phyloP scores from a whole-genome alignment of 2,113 vertebrate genomes.

The Lanius collurio region DNA sequence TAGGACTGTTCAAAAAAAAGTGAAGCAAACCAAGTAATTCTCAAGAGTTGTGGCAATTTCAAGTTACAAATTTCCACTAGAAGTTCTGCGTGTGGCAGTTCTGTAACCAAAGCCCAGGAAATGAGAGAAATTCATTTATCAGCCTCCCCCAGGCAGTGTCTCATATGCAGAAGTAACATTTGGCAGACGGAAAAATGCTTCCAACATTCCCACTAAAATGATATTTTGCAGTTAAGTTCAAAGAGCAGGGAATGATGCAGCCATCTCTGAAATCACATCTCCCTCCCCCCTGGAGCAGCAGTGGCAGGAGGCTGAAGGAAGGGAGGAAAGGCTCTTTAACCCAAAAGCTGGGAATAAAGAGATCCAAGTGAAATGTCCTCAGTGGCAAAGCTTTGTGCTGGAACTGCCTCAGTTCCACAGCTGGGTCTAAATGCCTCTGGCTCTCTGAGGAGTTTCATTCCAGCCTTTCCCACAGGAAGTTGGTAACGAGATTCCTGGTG shows the following conservation, averaged over 20 bases:
- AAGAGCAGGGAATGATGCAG: neutral
- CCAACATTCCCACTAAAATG: neutral
- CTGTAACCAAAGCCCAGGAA: neutral
- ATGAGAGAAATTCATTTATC: neutral
- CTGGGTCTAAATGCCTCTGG: neutral
- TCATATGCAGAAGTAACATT: neutral
- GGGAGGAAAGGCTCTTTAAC: neutral
- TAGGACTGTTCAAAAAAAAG: neutral
- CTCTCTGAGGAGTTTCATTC: neutral
- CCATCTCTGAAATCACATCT: neutral
- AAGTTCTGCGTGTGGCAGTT: neutral
- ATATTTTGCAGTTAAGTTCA: neutral
- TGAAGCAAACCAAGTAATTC: neutral
- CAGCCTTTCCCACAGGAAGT: neutral
- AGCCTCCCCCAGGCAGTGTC: neutral
- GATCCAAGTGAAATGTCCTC: neutral
- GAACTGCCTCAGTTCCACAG: neutral
- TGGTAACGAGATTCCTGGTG: neutral
- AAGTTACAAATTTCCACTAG: neutral
- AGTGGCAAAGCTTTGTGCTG: neutral
- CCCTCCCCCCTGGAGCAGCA: neutral
- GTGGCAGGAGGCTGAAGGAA: rapidly evolving
- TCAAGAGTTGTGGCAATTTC: neutral
- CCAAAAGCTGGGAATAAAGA: neutral
- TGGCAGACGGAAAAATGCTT: neutral